phyloP scores from a whole-genome alignment of 2,113 vertebrate genomes.

The Notechis scutatus region DNA sequence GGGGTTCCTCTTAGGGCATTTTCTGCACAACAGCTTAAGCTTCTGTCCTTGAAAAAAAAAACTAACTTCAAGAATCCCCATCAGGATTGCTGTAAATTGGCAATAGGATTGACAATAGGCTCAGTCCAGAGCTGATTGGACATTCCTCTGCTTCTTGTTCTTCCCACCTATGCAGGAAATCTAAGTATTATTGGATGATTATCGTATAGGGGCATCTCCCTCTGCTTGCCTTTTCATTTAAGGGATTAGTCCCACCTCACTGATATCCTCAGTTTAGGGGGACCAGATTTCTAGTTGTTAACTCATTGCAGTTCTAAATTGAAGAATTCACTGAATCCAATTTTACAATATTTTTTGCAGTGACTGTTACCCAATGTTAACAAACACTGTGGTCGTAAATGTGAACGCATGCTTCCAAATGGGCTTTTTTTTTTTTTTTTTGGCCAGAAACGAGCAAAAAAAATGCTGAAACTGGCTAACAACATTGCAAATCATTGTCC shows the following conservation, averaged over 20 bases:
- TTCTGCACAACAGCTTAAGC: neutral
- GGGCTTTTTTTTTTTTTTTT: no score
- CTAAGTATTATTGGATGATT: neutral
- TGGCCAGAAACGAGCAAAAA: no score
- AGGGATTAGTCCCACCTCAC: neutral
- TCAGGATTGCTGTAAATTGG: neutral
- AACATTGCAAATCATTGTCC: no score
- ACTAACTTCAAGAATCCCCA: neutral
- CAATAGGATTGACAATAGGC: neutral
- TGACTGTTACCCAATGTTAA: no score
- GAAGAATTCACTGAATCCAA: no score
- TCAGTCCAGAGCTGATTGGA: neutral
- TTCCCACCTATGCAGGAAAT: neutral
- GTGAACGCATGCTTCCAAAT: no score
- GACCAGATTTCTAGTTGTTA: no score
- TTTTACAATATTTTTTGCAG: no score
- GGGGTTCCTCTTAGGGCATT: neutral
- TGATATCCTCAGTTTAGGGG: neutral
- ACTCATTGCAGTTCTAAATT: no score
- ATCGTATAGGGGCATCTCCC: rapidly evolving
- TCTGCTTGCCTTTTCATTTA: neutral
- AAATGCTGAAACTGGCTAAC: no score
- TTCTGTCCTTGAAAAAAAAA: neutral
- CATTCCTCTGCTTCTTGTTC: neutral
- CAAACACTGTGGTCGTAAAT: no score